Percentiles rank a stretch among this genome's conserved stretches.
These are phyloP conservation scores for Carduelis carduelis DNA, from an alignment of 2,797 vertebrate species.

Conservation along the genomic window DNA sequence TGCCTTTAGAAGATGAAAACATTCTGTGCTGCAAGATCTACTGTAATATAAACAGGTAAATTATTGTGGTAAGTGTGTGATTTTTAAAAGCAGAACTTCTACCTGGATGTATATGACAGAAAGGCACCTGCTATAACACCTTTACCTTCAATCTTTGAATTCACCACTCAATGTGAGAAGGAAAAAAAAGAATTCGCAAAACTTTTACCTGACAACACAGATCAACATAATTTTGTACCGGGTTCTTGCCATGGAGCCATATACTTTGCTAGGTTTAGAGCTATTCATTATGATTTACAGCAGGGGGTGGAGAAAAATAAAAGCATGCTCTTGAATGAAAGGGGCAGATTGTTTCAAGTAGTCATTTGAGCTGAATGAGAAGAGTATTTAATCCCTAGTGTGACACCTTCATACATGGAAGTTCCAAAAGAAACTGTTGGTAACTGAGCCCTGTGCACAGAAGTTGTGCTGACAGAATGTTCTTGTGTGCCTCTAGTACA, in stretches of 20 bases:
- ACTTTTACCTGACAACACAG: background rate
- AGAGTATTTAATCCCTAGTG: background rate
- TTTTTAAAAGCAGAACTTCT: background rate
- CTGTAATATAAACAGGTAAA: background rate
- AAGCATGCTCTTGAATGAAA: conserved; percentile 6
- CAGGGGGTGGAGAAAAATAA: background rate
- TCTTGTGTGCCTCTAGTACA: background rate
- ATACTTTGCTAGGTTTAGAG: conserved; percentile 17
- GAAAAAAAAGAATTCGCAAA: background rate
- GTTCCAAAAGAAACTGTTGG: background rate
- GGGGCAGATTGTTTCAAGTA: background rate
- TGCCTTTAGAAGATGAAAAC: background rate
- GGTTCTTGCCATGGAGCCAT: background rate
- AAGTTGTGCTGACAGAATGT: background rate
- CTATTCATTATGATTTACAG: conserved; percentile 6
- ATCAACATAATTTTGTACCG: background rate
- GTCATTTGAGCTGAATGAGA: background rate
- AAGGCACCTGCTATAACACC: background rate
- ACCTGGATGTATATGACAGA: background rate
- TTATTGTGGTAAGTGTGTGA: background rate
- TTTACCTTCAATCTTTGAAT: background rate
- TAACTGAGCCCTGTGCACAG: background rate
- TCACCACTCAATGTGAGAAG: background rate
- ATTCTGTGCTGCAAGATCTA: background rate
- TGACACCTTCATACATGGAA: background rate